Base-by-base conservation (phyloP, 2,888 invertebrate genomes). In the Ophion obscuratus region DNA sequence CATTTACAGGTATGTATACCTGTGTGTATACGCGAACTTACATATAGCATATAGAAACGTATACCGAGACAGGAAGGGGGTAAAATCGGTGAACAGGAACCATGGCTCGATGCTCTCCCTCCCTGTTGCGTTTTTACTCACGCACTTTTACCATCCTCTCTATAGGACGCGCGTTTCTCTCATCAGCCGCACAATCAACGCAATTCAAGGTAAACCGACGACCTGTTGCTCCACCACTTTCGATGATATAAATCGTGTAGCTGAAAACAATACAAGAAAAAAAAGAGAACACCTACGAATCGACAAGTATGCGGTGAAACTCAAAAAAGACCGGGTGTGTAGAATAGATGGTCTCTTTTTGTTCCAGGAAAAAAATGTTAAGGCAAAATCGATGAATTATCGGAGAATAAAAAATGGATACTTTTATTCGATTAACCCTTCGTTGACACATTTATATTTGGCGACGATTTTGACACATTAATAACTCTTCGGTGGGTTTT, bases 41-140 rank as follows among this genome's bases (percentile, higher is more conserved):
- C 27, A 40, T 44, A 68, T 27, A 59, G 61, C 27, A 62, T 70
- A 47, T 59, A 70, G 44, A 70, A 67, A 47, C 64, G 74, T 81
- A 84, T 85, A 87, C 76, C 74, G 89, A 88, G 89, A 89, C 90
- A 91, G 90, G 91, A 92, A 92, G 90, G 92, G 92, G 93, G 92
- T 92, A 91, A 92, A 93, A 93, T 93, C 93, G 93, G 93, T 91
- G 92, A 92, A 89, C 91, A 93, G 93, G 93, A 93, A 92, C 91
- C 91, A 92, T 90, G 93, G 91, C 91, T 92, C 90, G 93, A 91
- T 93, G 93, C 92, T 88, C 93, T 93, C 93, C 92, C 93, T 92
- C 92, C 91, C 92, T 91, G 89, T 75, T 87, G 88, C 84, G 83
- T 86, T 77, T 84, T 78, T 86, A 85, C 91, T 92, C 91, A 92